These are phyloP conservation scores for Drosophila sp. DNA, from an alignment of 1,140 invertebrate species.

Conservation along the genomic window DNA sequence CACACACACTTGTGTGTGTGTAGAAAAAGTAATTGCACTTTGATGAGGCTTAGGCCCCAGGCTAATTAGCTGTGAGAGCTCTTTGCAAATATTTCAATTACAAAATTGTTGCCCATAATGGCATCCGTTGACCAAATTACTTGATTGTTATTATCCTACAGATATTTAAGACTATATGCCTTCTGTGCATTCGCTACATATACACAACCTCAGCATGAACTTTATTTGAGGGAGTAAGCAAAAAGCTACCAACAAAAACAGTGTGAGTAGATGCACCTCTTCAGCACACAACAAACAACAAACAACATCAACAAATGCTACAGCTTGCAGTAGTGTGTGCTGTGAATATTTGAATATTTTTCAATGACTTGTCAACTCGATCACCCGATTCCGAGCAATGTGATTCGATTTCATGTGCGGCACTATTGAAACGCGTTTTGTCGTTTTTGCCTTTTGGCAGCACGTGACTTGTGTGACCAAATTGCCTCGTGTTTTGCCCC, in stretches of 20 bases:
- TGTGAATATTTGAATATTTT: conserved; percentile 17
- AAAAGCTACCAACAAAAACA: background rate
- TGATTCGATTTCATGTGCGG: conserved; percentile 39
- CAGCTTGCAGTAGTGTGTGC: conserved; percentile 28
- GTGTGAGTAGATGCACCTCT: conserved; percentile 22
- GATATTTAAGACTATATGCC: background rate
- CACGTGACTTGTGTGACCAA: conserved; percentile 75
- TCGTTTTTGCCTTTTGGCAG: conserved; percentile 56
- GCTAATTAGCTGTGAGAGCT: conserved; percentile 60
- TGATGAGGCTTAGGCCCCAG: conserved; percentile 42
- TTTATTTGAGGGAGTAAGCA: no score
- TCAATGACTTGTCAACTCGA: conserved; percentile 4
- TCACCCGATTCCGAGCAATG: conserved; percentile 13
- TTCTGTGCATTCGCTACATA: no score
- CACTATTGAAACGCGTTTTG: conserved; percentile 68
- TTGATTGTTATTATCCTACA: conserved; percentile 5
- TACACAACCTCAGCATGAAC: no score
- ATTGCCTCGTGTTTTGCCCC: conserved; percentile 10
- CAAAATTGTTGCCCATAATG: conserved; percentile 46
- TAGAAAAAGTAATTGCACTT: conserved; percentile 69
- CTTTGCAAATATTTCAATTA: conserved; percentile 54
- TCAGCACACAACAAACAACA: no score
- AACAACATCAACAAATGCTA: conserved; percentile 12
- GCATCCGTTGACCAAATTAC: conserved; percentile 45
- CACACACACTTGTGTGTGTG: conserved; percentile 28